These are phyloP conservation scores for Gallinago stenura DNA, from an alignment of 2,797 vertebrate genomes.

Conservation along the genomic window DNA sequence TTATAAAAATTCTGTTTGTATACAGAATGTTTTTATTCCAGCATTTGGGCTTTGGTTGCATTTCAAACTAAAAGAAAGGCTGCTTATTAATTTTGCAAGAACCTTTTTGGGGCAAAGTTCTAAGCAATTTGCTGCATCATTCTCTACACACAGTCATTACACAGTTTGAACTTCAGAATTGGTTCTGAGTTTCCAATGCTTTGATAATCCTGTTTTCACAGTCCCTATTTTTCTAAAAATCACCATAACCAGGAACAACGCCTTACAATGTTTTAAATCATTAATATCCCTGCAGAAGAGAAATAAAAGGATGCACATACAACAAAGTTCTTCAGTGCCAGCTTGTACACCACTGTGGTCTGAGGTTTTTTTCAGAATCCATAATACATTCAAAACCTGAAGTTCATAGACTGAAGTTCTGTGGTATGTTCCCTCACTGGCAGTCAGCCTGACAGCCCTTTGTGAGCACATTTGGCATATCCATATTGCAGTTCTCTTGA, in stretches of 20 bases:
- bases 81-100: slow-evolving; percentile 55
- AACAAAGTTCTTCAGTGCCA: not conserved
- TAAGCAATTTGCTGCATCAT: not conserved
- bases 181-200: not conserved
- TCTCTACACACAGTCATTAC: not conserved
- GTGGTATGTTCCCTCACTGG: not conserved
- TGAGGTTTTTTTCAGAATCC: not conserved
- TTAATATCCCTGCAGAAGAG: not conserved
- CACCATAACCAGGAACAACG: not conserved
- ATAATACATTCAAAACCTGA: not conserved
- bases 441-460: not conserved
- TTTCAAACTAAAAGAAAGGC: slow-evolving; percentile 48
- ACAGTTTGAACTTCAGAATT: not conserved
- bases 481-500: not conserved
- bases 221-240: slow-evolving; percentile 7
- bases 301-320: not conserved
- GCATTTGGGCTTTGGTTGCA: slow-evolving; percentile 37
- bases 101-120: slow-evolving; percentile 9
- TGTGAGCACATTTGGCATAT: not conserved
- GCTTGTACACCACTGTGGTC: not conserved
- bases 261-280: not conserved
- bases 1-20: slow-evolving; percentile 55
- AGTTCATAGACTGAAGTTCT: not conserved
- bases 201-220: not conserved
- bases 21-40: slow-evolving; percentile 36